Conservation (phyloP, 2,797 vertebrate species). For the Salmo trutta region DNA sequence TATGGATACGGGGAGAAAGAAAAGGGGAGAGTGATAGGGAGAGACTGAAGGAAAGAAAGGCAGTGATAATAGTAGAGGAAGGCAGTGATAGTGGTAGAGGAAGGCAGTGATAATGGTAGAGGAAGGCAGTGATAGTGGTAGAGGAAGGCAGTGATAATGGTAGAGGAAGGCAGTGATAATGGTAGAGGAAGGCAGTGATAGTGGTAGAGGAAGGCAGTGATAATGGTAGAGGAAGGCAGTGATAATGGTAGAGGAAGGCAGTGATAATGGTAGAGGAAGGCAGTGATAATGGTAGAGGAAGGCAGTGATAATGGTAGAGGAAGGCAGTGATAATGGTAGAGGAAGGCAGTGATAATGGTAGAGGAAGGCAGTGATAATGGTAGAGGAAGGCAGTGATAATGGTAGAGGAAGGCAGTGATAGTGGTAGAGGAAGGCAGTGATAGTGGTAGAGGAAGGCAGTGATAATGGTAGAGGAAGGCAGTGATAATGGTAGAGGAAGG, state of each 20-base stretch:
- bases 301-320: neutral
- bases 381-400: neutral
- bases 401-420: neutral
- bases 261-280: neutral
- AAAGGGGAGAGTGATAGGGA: slow-evolving; percentile 16
- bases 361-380: neutral
- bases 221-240: neutral
- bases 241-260: neutral
- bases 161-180: neutral
- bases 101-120: neutral
- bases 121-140: neutral
- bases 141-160: neutral
- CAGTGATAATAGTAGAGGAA: neutral
- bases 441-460: no score
- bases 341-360: neutral
- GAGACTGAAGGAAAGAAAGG: slow-evolving; percentile 10
- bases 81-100: neutral
- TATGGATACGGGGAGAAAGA: slow-evolving; percentile 20
- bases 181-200: neutral
- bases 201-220: neutral
- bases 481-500: no score
- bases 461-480: neutral
- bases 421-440: neutral
- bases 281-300: neutral
- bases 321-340: no score